Evolutionary conservation across 2,888 invertebrate genomes (phyloP).

Genomic region (Platycheirus albimanus): DNA sequence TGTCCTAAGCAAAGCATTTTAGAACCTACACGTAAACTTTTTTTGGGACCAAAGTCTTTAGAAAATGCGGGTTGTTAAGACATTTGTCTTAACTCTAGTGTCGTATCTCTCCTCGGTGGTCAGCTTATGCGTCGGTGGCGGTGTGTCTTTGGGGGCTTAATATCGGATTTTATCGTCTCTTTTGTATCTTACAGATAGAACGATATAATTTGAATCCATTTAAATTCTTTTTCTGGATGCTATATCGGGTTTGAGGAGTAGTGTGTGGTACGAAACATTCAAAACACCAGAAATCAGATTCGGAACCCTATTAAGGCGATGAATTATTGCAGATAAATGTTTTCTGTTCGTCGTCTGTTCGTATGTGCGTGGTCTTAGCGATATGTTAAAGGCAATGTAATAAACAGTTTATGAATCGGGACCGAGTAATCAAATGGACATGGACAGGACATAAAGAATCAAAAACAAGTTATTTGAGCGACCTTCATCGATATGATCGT

Average conservation of each 20-base stretch:
- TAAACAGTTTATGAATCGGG: slow-evolving; percentile 69
- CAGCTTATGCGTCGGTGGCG: too few relatives aligned
- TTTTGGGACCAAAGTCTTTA: slow-evolving; percentile 12
- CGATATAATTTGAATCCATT: too few relatives aligned
- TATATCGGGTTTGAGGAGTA: too few relatives aligned
- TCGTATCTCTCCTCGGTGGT: too few relatives aligned
- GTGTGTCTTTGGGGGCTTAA: slow-evolving; percentile 65
- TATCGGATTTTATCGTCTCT: slow-evolving; percentile 67
- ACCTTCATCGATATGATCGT: slow-evolving; percentile 73
- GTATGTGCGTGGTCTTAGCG: slow-evolving; percentile 5
- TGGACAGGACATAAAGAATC: slow-evolving; percentile 68
- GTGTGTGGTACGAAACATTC: slow-evolving; percentile 50
- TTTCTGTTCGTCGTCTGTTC: slow-evolving; percentile 31
- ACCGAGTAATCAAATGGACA: slow-evolving; percentile 69
- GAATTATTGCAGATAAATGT: slow-evolving; percentile 72
- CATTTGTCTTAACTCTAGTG: slow-evolving; percentile 18
- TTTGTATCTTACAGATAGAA: too few relatives aligned
- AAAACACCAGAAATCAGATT: slow-evolving; percentile 3
- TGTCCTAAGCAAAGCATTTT: not conserved
- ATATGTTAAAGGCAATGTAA: slow-evolving; percentile 65
- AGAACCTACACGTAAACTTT: slow-evolving; percentile 23
- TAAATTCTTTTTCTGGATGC: too few relatives aligned
- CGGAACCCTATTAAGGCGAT: slow-evolving; percentile 62
- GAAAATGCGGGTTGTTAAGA: slow-evolving; percentile 39
- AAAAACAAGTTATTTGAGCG: slow-evolving; percentile 70